Base-by-base conservation (phyloP, 2,888 invertebrate species). In the Syrista parreyssii region DNA sequence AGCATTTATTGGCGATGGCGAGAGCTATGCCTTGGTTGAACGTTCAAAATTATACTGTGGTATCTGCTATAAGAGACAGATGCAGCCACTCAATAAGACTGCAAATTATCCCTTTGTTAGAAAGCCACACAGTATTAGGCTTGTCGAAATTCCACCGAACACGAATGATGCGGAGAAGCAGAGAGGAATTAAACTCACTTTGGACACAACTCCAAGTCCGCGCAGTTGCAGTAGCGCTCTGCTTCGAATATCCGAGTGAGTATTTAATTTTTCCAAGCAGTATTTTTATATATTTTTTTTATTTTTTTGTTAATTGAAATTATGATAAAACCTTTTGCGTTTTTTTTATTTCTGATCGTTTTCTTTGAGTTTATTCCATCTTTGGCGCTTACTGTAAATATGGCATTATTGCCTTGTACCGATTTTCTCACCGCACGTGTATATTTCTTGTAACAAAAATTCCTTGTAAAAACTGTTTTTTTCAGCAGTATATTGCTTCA, bases 21-120 rank as follows among this genome's bases (percentile, higher is more conserved):
- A 98, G 90, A 96, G 97, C 12, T 98, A 98, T 91, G 97, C 98
- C 1, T 93, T 98, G 75, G 95, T 98, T n/a, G 98, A 98, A 89
- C 93, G 98, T 79, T 96, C 97, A 3, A 96, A 96, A 85, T 93
- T 98, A 1, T 98, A 97, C 91, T 98, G 97, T 95, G 97, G 91
- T 90, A 90, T 89, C 75, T 98, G 97, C 90, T 97, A 97, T 92
- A 95, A 94, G 86, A 91, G 94, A 73, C 95, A 95, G 87, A 94
- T 95, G 94, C 94, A 94, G 84, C 94, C 95, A 1, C 90, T 94
- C 77, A 92, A 92, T 78, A 92, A 93, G 87, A 93, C 93, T 33
- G 91, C 93, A 23, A 90, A 92, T 77, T 92, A 94, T 82, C 94
- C 95, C 40, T 92, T 92, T 79, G 86, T 89, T 4, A 88, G 92